Evolutionary conservation across 2,888 invertebrate species (phyloP).

Genomic region (Apocheima hispidaria): DNA sequence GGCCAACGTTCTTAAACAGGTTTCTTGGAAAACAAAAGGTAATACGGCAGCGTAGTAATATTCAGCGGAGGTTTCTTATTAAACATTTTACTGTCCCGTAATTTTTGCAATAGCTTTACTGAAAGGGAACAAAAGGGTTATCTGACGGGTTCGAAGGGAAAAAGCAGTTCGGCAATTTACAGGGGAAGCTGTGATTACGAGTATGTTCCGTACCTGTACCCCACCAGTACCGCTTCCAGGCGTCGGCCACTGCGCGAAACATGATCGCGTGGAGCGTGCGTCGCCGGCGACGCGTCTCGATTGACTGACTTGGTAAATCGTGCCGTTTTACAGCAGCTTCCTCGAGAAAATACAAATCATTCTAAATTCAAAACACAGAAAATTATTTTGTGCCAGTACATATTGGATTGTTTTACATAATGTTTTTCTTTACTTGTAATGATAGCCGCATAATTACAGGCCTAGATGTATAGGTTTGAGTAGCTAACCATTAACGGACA

Average conservation of each 20-base stretch:
- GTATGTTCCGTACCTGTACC: conserved; percentile 82
- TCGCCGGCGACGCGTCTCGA: conserved; percentile 72
- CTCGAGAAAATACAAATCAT: conserved; percentile 48
- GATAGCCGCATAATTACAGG: conserved; percentile 4
- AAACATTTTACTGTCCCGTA: conserved; percentile 13
- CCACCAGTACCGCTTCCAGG: conserved; percentile 84
- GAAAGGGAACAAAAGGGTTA: conserved; percentile 32
- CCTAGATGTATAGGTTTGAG: conserved; percentile 31
- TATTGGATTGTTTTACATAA: neutral
- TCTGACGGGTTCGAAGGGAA: conserved; percentile 47
- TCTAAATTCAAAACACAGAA: conserved; percentile 51
- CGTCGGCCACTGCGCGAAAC: conserved; percentile 79
- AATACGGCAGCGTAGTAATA: neutral
- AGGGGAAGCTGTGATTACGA: conserved; percentile 74
- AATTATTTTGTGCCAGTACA: conserved; percentile 22
- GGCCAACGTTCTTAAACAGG: conserved; percentile 16
- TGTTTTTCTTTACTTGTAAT: conserved; percentile 14
- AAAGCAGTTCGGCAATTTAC: conserved; percentile 61
- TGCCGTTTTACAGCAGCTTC: conserved; percentile 39
- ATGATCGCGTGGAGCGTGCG: conserved; percentile 67
- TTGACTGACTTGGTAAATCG: conserved; percentile 62
- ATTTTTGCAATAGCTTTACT: conserved; percentile 14
- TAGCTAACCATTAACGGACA: conserved; percentile 50
- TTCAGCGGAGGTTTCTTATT: neutral
- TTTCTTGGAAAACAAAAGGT: conserved; percentile 19